Percentiles rank a stretch among this genome's conserved stretches.
Conservation (phyloP, 2,113 vertebrate genomes). For the Lutjanus erythropterus region DNA sequence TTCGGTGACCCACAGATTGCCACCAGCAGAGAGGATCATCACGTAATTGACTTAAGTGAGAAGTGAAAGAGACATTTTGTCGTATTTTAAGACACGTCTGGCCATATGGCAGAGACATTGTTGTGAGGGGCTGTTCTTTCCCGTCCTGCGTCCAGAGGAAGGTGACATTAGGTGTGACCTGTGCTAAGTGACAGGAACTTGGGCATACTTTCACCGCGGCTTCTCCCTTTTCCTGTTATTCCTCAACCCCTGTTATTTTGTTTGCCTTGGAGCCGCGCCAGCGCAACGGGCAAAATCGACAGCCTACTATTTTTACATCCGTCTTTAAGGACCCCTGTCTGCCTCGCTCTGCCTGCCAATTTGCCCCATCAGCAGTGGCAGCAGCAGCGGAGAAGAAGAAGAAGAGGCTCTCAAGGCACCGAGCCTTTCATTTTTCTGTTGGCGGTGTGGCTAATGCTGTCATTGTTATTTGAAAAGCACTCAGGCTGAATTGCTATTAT, state of each 20-base stretch:
- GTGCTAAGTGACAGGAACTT: constrained; percentile 81
- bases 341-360: constrained; percentile 73
- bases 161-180: constrained; percentile 80
- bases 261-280: constrained; percentile 76
- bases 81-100: constrained; percentile 59
- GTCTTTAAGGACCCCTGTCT: constrained; percentile 78
- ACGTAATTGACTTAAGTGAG: constrained; percentile 38
- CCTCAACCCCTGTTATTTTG: constrained; percentile 79
- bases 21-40: constrained; percentile 52
- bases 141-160: constrained; percentile 62
- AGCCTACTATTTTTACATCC: constrained; percentile 79
- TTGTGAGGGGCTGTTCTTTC: constrained; percentile 53
- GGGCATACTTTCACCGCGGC: constrained; percentile 78
- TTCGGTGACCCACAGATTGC: constrained; percentile 43
- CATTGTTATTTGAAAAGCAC: constrained; percentile 80
- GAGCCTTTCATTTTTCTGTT: constrained; percentile 74
- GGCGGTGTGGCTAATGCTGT: constrained; percentile 75
- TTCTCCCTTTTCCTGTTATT: constrained; percentile 86
- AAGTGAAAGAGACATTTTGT: constrained; percentile 2
- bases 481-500: constrained; percentile 80
- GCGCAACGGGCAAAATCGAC: constrained; percentile 69
- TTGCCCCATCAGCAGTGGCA: constrained; percentile 78
- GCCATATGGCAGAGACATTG: constrained; percentile 72
- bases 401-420: constrained; percentile 72
- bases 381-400: constrained; percentile 62